Evolutionary conservation across 2,797 vertebrate genomes (phyloP).

Genomic region (Semotilus atromaculatus): DNA sequence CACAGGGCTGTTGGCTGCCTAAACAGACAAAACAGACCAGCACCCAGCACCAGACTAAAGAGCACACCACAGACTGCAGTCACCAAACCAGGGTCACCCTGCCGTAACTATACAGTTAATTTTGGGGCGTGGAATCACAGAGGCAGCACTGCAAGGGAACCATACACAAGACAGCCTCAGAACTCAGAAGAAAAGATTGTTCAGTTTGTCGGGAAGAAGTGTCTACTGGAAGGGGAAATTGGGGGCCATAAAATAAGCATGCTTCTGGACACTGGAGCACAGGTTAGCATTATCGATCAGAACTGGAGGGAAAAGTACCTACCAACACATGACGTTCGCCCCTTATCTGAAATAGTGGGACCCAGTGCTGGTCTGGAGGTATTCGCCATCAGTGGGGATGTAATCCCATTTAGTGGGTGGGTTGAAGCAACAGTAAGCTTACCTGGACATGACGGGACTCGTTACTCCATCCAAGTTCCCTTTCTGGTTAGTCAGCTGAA

Average conservation of each 20-base stretch:
- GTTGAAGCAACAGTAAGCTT: background rate
- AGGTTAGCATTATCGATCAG: background rate
- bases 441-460: background rate
- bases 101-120: background rate
- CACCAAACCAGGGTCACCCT: background rate
- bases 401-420: background rate
- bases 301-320: background rate
- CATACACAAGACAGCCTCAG: background rate
- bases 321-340: background rate
- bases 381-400: background rate
- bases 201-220: background rate
- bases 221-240: background rate
- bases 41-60: background rate
- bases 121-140: background rate
- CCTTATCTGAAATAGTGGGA: constrained; percentile 3
- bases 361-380: background rate
- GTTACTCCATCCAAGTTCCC: background rate
- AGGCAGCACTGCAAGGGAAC: background rate
- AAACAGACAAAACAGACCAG: background rate
- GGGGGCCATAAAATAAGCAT: background rate
- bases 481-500: background rate
- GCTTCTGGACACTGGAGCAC: background rate
- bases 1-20: background rate
- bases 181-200: background rate
- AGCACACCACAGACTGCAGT: background rate